phyloP scores from a whole-genome alignment of 2,888 invertebrate species.

The Cyclophora punctaria region DNA sequence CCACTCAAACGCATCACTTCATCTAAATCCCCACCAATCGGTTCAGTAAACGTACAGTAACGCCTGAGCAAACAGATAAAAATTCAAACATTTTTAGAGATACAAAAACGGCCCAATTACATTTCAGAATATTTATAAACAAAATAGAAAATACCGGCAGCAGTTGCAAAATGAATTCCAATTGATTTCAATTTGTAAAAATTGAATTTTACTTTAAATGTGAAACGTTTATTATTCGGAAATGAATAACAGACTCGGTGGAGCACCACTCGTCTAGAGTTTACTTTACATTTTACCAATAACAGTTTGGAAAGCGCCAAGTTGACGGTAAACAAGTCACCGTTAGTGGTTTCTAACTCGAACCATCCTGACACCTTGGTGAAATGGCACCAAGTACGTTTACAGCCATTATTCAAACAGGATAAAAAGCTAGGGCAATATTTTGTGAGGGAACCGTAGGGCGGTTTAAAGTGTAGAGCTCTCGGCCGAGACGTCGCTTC shows the following conservation, averaged over 20 bases:
- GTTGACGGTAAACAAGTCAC: constrained; percentile 69
- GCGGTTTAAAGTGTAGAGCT: constrained; percentile 73
- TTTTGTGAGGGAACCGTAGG: constrained; percentile 68
- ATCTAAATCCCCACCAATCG: no score
- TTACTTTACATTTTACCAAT: constrained; percentile 67
- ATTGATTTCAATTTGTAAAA: neutral
- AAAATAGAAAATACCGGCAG: neutral
- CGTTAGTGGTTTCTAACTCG: constrained; percentile 64
- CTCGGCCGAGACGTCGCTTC: constrained; percentile 58
- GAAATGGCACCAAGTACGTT: constrained; percentile 67
- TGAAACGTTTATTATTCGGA: neutral
- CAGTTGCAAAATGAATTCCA: neutral
- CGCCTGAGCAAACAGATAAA: no score
- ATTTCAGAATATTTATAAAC: neutral
- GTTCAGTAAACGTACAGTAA: no score
- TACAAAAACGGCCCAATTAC: neutral
- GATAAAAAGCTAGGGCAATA: constrained; percentile 73
- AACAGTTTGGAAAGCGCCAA: constrained; percentile 62
- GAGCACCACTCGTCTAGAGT: constrained; percentile 52
- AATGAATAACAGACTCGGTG: constrained; percentile 34
- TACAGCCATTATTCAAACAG: constrained; percentile 73
- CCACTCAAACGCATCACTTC: no score
- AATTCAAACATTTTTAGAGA: neutral
- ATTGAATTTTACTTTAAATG: constrained; percentile 5
- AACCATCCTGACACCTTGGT: constrained; percentile 67